Evolutionary conservation across 2,113 vertebrate genomes (phyloP).

Genomic region (Nanger granti): DNA sequence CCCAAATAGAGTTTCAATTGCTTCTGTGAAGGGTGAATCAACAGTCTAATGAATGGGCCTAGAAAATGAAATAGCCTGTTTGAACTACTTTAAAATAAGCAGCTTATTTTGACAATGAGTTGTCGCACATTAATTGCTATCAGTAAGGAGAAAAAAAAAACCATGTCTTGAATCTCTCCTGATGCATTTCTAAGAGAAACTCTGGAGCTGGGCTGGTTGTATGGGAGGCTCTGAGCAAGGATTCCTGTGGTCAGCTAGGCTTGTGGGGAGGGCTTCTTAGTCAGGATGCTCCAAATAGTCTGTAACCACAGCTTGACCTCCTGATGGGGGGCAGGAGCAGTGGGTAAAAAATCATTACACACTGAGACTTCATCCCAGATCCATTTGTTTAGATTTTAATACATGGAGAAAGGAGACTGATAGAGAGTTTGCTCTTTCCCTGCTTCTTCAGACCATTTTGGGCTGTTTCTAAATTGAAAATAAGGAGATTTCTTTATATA

Average conservation of each 20-base stretch:
- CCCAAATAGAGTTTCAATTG: constrained; percentile 66
- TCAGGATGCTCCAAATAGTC: neutral
- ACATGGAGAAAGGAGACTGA: neutral
- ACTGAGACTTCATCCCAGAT: neutral
- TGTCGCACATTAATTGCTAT: constrained; percentile 71
- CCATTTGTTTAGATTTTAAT: neutral
- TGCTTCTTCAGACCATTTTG: neutral
- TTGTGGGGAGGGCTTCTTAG: neutral
- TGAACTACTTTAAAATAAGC: constrained; percentile 74
- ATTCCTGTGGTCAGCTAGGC: neutral
- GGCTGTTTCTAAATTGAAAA: neutral
- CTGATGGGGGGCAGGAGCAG: neutral
- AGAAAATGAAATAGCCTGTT: constrained; percentile 75
- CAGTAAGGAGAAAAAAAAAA: constrained; percentile 72
- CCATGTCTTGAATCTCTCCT: constrained; percentile 64
- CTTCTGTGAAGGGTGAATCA: constrained; percentile 72
- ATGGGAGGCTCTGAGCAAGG: neutral
- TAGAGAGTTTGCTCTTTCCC: neutral
- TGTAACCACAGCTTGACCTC: neutral
- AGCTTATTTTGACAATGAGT: constrained; percentile 72
- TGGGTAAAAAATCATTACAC: neutral
- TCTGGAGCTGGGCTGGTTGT: constrained; percentile 44
- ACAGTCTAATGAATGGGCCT: constrained; percentile 78
- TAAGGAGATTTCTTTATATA: neutral
- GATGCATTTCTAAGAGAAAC: constrained; percentile 56